Evolutionary conservation across 2,113 vertebrate genomes (phyloP).

Genomic region (Casuarius casuarius): DNA sequence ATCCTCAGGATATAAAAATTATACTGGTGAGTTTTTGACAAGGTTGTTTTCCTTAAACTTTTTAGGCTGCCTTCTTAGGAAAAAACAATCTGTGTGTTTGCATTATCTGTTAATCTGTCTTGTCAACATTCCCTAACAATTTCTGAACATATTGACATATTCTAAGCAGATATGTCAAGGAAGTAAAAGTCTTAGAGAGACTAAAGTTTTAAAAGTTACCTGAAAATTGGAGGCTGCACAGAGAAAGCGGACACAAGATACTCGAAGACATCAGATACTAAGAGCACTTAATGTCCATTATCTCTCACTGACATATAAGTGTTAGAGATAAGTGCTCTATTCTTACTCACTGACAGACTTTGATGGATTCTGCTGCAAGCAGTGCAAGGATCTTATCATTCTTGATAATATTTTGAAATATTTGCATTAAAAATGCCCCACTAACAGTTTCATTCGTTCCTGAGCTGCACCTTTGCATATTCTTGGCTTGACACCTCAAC

Average conservation of each 20-base stretch:
- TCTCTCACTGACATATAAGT: neutral
- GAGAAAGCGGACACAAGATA: neutral
- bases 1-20: neutral
- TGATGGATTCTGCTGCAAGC: neutral
- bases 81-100: rapidly evolving
- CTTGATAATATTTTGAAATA: neutral
- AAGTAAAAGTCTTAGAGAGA: neutral
- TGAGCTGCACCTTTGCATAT: neutral
- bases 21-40: rapidly evolving
- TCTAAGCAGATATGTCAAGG: neutral
- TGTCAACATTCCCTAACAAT: neutral
- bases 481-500: neutral
- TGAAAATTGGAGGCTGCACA: neutral
- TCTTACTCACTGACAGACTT: neutral
- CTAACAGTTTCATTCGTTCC: neutral
- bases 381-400: neutral
- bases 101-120: neutral
- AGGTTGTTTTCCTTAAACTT: neutral
- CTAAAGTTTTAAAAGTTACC: neutral
- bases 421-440: neutral
- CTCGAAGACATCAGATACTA: neutral
- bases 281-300: neutral
- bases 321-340: neutral
- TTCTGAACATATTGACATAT: neutral
- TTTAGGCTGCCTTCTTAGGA: neutral